Base-by-base conservation (phyloP, 2,888 invertebrate species). In the Desoria tigrina region DNA sequence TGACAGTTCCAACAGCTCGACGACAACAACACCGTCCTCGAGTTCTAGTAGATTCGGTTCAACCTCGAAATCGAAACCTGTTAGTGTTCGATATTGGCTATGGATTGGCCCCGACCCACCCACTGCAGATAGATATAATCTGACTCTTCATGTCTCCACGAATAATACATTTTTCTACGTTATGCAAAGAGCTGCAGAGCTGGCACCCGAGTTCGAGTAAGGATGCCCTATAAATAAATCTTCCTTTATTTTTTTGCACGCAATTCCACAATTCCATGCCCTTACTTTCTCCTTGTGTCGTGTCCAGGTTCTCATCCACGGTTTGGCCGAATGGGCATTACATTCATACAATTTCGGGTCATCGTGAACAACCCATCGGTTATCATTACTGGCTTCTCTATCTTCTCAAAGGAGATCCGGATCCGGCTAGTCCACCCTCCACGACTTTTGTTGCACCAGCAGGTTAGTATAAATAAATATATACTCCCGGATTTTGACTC, bases 291-390 rank as follows among this genome's bases (percentile, higher is more conserved):
- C 80, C n/a, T n/a, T n/a, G n/a, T n/a, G n/a, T n/a, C n/a, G n/a
- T n/a, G n/a, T n/a, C n/a, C n/a, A 86, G 88, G 78, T 90, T 90
- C 79, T 86, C 88, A 72, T 90, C 92, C 0, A 88, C 90, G 75
- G 90, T 91, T 79, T 93, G 93, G 93, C 92, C 93, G 1, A 93
- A 92, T 79, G 93, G 93, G 0, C 92, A 93, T 79, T 93, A 93
- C 80, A 90, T 93, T 26, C 92, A 93, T 80, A 92, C 92, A 0
- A 83, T 93, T 72, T 90, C 88, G 0, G 89, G 89, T 0, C 87
- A 87, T 78, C 87, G 87, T 79, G 90, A 90, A 78, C 89, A 90
- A 78, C 89, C 89, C 0, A 87, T 89, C 85, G 83, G 90, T 55
- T 93, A 92, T 80, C 90, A 92, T 79, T 93, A 92, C 81, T 93